Evolutionary conservation across 2,888 invertebrate species (phyloP).

Genomic region (Agriopis marginaria): DNA sequence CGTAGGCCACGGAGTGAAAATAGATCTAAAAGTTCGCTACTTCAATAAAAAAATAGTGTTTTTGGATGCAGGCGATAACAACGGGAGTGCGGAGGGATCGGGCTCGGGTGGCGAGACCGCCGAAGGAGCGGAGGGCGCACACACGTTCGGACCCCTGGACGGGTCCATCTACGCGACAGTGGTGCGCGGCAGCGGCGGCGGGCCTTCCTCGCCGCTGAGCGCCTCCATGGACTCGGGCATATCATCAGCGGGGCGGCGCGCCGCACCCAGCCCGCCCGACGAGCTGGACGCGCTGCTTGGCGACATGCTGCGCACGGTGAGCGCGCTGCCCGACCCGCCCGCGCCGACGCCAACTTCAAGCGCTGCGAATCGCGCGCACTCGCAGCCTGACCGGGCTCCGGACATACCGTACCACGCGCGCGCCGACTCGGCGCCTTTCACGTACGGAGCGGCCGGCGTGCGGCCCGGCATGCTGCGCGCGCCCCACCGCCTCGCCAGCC

Average conservation of each 20-base stretch:
- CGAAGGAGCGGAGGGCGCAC: slow-evolving; percentile 82
- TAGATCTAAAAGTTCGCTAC: slow-evolving; percentile 18
- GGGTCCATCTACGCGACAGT: slow-evolving; percentile 95
- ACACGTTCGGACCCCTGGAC: slow-evolving; percentile 95
- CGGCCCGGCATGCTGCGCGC: slow-evolving; percentile 89
- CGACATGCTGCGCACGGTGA: slow-evolving; percentile 95
- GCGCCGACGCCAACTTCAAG: slow-evolving; percentile 50
- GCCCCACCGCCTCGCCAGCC: slow-evolving; percentile 92
- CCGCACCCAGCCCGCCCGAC: slow-evolving; percentile 84
- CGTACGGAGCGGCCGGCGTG: slow-evolving; percentile 91
- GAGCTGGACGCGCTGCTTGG: slow-evolving; percentile 94
- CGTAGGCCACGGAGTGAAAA: background rate
- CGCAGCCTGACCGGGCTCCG: slow-evolving; percentile 79
- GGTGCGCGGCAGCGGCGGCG: slow-evolving; percentile 68
- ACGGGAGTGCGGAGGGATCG: slow-evolving; percentile 80
- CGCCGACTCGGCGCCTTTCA: slow-evolving; percentile 95
- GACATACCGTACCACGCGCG: slow-evolving; percentile 96
- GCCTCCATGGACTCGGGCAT: slow-evolving; percentile 97
- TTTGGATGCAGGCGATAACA: slow-evolving; percentile 85
- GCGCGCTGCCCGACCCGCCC: slow-evolving; percentile 90
- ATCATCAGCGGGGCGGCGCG: slow-evolving; percentile 90
- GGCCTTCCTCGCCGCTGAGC: slow-evolving; percentile 90
- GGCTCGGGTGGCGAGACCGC: slow-evolving; percentile 78
- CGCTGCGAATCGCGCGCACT: slow-evolving; percentile 63
- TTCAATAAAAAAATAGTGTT: slow-evolving; percentile 34